These are phyloP conservation scores for Holothuria glaberrima DNA, from an alignment of 35 echinoderm and acorn worm genomes.

Conservation along the genomic window DNA sequence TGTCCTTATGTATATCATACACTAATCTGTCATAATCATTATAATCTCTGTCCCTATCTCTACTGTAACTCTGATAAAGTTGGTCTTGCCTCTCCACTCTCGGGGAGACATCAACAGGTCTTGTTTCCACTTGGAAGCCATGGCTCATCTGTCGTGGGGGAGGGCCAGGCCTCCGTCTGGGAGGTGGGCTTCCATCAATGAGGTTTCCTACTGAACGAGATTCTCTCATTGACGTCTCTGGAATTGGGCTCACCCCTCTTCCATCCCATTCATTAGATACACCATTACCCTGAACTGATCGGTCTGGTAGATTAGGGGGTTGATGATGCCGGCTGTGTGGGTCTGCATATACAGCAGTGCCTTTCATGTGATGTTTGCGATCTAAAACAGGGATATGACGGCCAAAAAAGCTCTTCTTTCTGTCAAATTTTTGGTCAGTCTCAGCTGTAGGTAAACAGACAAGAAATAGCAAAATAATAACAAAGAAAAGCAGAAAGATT, in stretches of 20 bases:
- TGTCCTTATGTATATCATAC: conserved; percentile 70
- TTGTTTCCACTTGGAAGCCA: conserved; percentile 32
- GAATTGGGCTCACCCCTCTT: conserved; percentile 68
- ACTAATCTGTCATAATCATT: conserved; percentile 47
- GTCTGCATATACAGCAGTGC: conserved; percentile 68
- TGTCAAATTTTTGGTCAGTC: conserved; percentile 78
- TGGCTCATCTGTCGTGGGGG: conserved; percentile 42
- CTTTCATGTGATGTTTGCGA: conserved; percentile 84
- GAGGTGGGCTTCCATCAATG: conserved; percentile 71
- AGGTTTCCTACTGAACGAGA: conserved; percentile 84
- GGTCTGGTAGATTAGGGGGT: conserved; percentile 38
- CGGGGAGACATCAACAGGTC: conserved; percentile 4
- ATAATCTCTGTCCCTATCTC: conserved; percentile 48
- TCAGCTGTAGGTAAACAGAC: conserved; percentile 7
- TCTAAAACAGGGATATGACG: conserved; percentile 66
- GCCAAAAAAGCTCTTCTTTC: conserved; percentile 99
- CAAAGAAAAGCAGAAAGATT: too few relatives aligned
- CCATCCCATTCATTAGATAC: conserved; percentile 92
- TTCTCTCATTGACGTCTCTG: conserved; percentile 68
- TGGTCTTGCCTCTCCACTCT: conserved; percentile 29
- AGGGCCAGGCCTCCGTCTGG: conserved; percentile 33
- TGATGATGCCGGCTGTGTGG: conserved; percentile 22
- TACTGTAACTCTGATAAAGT: conserved; percentile 44
- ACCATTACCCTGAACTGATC: conserved; percentile 66
- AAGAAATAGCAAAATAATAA: too few relatives aligned